Base-by-base conservation (phyloP, 1,140 invertebrate species). In the Cydia amplana region DNA sequence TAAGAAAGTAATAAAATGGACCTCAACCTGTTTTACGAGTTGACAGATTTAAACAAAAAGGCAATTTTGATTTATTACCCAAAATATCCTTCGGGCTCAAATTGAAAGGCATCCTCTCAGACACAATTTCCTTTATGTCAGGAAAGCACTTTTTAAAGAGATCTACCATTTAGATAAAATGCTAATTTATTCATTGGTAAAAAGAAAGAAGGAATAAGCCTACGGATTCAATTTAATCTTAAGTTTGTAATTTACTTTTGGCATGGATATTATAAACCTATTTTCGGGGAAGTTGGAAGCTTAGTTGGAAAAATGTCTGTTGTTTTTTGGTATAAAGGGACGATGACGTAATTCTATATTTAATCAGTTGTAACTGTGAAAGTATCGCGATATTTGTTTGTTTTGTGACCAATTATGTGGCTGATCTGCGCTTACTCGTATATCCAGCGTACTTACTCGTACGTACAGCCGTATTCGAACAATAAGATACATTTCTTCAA, bases 101-200 rank as follows among this genome's bases (percentile, higher is more conserved):
- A 82, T 79, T 77, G 78, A 79, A 80, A 79, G 74, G 75, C 46
- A 74, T 55, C 74, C 72, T 73, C 75, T 73, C 20, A 36, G 78
- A 74, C 40, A 73, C 77, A 83, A 79, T 81, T 83, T 80, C 77
- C 76, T 79, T 80, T 81, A 81, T 82, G 78, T 78, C 78, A 78
- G 72, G 23, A 86, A 85, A 87, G 81, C 84, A 80, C 81, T 87
- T 89, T 89, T 87, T 88, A 87, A 88, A 85, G 80, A 86, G 87
- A 91, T 91, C 84, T 80, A 67, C 78, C 84, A 83, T 89, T 90
- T 84, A 87, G 89, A 91, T 91, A 89, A 88, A 90, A 90, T 90
- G 89, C 86, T 86, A 91, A 91, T 91, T 89, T 90, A 90, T 91
- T 91, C 88, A 91, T 91, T 91, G 89, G 82, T 83, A 81, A 84